Conservation (phyloP, 2,113 vertebrate species). For the Python bivittatus region DNA sequence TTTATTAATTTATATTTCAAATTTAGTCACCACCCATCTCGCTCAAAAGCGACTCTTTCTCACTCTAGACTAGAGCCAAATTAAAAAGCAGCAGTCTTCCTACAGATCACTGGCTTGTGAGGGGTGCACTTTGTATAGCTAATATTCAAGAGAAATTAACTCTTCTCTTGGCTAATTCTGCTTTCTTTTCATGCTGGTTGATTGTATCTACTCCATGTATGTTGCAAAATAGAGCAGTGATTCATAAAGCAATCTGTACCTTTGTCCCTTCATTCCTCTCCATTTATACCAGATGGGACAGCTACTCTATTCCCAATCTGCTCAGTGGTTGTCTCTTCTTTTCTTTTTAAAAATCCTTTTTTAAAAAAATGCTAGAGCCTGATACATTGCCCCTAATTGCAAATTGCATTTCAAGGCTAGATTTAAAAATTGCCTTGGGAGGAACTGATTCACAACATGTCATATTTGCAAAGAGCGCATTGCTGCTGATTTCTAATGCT, state of each 20-base stretch:
- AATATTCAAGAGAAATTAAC: slow-evolving; percentile 49
- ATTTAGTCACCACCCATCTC: too few relatives aligned
- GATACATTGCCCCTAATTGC: neutral
- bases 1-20: too few relatives aligned
- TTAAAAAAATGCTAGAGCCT: neutral
- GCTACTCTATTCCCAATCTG: neutral
- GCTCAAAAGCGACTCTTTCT: too few relatives aligned
- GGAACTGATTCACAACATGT: neutral
- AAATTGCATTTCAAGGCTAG: neutral
- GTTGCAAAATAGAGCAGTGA: neutral
- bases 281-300: neutral
- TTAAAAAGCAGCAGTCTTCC: neutral
- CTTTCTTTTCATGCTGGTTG: slow-evolving; percentile 61
- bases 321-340: neutral
- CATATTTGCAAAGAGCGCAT: neutral
- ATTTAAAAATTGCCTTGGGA: neutral
- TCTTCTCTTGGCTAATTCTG: slow-evolving; percentile 57
- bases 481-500: neutral
- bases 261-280: neutral
- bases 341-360: neutral
- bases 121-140: neutral
- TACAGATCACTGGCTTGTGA: neutral
- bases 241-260: neutral
- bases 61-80: neutral
- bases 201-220: slow-evolving; percentile 62